These are phyloP conservation scores for Thunnus maccoyii DNA, from an alignment of 2,113 vertebrate genomes.

Conservation along the genomic window DNA sequence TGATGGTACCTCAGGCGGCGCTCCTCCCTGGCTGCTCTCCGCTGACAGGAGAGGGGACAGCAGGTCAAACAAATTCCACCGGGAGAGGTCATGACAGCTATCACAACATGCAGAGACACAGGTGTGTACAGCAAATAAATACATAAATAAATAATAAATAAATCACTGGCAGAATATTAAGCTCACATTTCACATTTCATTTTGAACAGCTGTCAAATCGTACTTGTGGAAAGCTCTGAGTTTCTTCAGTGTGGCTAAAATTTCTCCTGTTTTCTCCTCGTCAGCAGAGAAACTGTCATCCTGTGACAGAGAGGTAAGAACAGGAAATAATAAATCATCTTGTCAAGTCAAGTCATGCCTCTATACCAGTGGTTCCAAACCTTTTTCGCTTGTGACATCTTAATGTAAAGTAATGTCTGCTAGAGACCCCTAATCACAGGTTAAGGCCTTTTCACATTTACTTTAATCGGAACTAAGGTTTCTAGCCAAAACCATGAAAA, in stretches of 20 bases:
- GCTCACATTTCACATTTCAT: not conserved
- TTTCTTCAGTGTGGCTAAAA: constrained; percentile 85
- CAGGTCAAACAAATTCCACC: constrained; percentile 86
- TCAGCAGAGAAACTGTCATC: constrained; percentile 78
- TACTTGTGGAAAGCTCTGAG: constrained; percentile 91
- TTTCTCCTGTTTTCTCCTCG: constrained; percentile 70
- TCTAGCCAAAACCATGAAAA: not conserved
- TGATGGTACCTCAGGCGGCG: constrained; percentile 84
- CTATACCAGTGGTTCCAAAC: not conserved
- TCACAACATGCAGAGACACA: constrained; percentile 33
- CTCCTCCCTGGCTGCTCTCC: constrained; percentile 70
- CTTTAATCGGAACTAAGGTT: not conserved
- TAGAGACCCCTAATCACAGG: not conserved
- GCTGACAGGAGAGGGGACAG: constrained; percentile 83
- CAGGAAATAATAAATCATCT: not conserved
- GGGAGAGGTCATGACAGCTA: constrained; percentile 90
- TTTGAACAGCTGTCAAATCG: constrained; percentile 51
- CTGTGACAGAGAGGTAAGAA: constrained; percentile 71
- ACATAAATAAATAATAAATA: not conserved
- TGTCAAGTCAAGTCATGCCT: not conserved
- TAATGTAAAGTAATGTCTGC: too few relatives aligned
- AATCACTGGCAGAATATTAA: not conserved
- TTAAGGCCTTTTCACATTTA: not conserved
- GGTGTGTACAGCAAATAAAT: not conserved
- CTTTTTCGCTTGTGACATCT: not conserved